Percentiles rank a stretch among this genome's conserved stretches.
Conservation (phyloP, 2,797 vertebrate species). For the Potorous gilbertii region DNA sequence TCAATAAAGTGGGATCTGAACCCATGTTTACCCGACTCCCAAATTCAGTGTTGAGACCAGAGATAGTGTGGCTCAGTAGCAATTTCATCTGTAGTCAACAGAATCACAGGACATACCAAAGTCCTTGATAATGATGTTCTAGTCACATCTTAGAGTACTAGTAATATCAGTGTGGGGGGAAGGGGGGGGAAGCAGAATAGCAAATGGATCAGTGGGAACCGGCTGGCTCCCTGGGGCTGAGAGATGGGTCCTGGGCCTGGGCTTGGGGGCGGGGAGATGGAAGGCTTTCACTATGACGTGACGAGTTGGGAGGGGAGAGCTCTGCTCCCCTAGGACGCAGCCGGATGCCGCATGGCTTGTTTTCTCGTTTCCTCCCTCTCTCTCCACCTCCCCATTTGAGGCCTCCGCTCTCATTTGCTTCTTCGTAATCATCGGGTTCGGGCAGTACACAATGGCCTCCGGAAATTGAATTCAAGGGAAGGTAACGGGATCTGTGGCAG, state of each 20-base stretch:
- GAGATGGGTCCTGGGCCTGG: not conserved
- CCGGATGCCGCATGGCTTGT: not conserved
- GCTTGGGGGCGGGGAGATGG: not conserved
- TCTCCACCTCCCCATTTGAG: not conserved
- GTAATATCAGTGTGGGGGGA: not conserved
- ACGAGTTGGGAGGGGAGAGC: not conserved
- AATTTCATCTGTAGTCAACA: not conserved
- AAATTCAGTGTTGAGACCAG: not conserved
- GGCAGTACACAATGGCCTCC: constrained; percentile 48
- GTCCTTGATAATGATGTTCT: not conserved
- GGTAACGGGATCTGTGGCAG: constrained; percentile 56
- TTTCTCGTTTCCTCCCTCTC: not conserved
- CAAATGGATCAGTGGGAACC: not conserved
- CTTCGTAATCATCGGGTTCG: constrained; percentile 10
- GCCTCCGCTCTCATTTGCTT: not conserved
- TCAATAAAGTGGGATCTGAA: not conserved
- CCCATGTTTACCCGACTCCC: too few relatives aligned
- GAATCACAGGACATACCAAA: not conserved
- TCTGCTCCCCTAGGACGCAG: not conserved
- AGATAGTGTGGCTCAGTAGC: not conserved
- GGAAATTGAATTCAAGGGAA: constrained; percentile 73
- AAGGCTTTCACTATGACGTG: not conserved
- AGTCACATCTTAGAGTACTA: too few relatives aligned
- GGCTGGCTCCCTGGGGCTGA: not conserved
- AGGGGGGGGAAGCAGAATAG: too few relatives aligned